Conservation (phyloP, 2,113 vertebrate species). For the Azemiops feae region DNA sequence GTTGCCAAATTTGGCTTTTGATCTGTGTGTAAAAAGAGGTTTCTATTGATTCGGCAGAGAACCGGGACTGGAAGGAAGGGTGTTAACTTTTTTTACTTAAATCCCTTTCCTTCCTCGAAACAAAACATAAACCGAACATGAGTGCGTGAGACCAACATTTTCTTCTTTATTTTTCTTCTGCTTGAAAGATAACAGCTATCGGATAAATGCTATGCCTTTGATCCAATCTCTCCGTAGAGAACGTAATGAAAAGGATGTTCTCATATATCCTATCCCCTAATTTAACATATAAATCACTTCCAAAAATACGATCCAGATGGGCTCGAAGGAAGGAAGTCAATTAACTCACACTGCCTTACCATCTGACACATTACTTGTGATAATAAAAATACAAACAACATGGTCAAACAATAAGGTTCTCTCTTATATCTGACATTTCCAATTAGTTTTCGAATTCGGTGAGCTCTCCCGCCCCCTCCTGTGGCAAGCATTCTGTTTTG, state of each 20-base stretch:
- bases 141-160: background rate
- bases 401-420: conserved; percentile 55
- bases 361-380: conserved; percentile 65
- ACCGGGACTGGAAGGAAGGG: conserved; percentile 1
- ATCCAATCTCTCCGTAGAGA: conserved; percentile 56
- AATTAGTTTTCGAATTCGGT: conserved; percentile 58
- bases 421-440: conserved; percentile 56
- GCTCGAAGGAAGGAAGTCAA: conserved; percentile 58
- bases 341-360: conserved; percentile 62
- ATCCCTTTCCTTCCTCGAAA: background rate
- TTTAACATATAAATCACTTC: conserved; percentile 64
- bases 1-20: background rate
- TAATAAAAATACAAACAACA: conserved; percentile 63
- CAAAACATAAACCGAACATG: background rate
- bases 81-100: background rate
- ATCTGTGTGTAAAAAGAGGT: background rate
- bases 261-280: conserved; percentile 59
- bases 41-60: background rate
- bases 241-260: conserved; percentile 62
- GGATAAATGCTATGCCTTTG: conserved; percentile 38
- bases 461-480: conserved; percentile 31
- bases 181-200: background rate
- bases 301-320: conserved; percentile 68
- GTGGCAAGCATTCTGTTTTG: conserved; percentile 46
- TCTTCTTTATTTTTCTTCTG: background rate